Conservation (phyloP, 2,888 invertebrate species). For the Malacosoma neustria region DNA sequence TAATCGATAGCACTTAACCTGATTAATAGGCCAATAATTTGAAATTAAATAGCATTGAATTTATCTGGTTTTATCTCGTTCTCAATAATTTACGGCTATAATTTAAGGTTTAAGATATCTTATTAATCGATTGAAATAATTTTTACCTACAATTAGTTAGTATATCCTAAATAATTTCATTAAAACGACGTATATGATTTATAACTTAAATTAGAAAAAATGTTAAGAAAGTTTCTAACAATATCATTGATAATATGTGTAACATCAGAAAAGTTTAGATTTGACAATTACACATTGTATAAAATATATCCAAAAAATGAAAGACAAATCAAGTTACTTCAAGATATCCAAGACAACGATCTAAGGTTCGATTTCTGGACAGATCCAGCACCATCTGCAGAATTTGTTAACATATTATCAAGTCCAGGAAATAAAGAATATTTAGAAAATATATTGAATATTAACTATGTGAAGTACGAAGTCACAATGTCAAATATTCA, state of each 20-base stretch:
- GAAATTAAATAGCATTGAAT: background rate
- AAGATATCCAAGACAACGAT: slow-evolving; percentile 45
- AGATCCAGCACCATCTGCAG: slow-evolving; percentile 27
- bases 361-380: slow-evolving; percentile 48
- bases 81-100: slow-evolving; percentile 6
- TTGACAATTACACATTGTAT: slow-evolving; percentile 54
- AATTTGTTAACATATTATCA: slow-evolving; percentile 45
- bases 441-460: slow-evolving; percentile 32
- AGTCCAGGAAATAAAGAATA: slow-evolving; percentile 32
- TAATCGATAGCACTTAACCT: too few relatives aligned
- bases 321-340: slow-evolving; percentile 55
- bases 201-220: slow-evolving; percentile 6
- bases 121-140: background rate
- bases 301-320: slow-evolving; percentile 54
- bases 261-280: slow-evolving; percentile 27
- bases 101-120: slow-evolving; percentile 9
- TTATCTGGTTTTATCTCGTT: slow-evolving; percentile 1
- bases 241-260: slow-evolving; percentile 11
- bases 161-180: background rate
- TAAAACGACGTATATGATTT: background rate
- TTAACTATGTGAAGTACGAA: slow-evolving; percentile 36
- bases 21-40: too few relatives aligned
- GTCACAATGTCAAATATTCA: slow-evolving; percentile 57
- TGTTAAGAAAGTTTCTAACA: slow-evolving; percentile 12
- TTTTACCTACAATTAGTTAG: slow-evolving; percentile 2